Base-by-base conservation (phyloP, 2,888 invertebrate species). In the Andrena dorsata region DNA sequence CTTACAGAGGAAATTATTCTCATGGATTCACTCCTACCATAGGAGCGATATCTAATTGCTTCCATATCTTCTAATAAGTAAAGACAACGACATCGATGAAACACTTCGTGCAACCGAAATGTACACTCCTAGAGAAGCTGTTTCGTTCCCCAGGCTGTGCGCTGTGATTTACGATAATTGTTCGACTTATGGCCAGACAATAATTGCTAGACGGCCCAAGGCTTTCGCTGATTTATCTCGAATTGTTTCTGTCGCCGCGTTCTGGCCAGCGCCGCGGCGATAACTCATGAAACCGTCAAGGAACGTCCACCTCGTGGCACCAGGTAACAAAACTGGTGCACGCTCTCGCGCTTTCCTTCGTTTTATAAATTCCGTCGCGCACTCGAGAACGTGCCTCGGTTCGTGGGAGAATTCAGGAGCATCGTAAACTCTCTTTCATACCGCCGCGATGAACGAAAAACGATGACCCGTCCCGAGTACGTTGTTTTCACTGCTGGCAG, bases 151-250 rank as follows among this genome's bases (percentile, higher is more conserved):
- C 41, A 13, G 41, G 41, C 41, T 16, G 10, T 13, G 0, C 26
- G 2, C 8, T n/a, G 6, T 80, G 80, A 88, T 88, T 88, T 82
- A 88, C 58, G 71, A 64, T 60, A 76, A 79, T 51, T 35, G 69
- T 76, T 58, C 77, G 70, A 71, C 60, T 78, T 66, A 78, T 26
- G 20, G 51, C 56, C 47, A 53, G 56, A 75, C 51, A 74, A 71
- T 64, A 70, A 65, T 20, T 35, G 51, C 63, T 28, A 4, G 68
- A 65, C 66, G 23, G 47, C 16, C 65, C 86, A 88, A 85, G 79
- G 76, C 68, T 83, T 35, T 71, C 68, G 32, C 10, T 75, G 68
- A 89, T 85, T 86, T 88, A 83, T 70, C 47, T 61, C 60, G 41
- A 49, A 73, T 41, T n/a, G 35, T 58, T 23, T 32, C 56, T 41